These are phyloP conservation scores for Diplosoma virens DNA, from an alignment of 23 tunicate species.

Conservation along the genomic window DNA sequence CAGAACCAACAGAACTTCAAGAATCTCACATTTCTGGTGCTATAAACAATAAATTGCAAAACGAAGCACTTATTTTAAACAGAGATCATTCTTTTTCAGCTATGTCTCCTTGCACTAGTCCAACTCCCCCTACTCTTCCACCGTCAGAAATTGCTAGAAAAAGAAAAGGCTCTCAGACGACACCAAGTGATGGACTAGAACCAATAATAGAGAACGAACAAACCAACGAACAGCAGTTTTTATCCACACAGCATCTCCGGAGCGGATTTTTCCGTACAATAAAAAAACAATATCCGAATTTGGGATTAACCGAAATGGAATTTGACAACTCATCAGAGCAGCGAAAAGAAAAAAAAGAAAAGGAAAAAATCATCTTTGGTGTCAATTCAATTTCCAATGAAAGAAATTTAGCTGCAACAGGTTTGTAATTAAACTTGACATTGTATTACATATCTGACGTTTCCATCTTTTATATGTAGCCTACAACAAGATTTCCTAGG, in stretches of 20 bases:
- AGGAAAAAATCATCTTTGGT: no score
- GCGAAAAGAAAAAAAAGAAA: no score
- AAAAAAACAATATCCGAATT: slow-evolving; percentile 61
- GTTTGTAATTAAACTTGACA: no score
- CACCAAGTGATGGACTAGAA: background rate
- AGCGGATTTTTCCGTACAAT: slow-evolving; percentile 79
- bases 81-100: background rate
- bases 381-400: no score
- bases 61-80: background rate
- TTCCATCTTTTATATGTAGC: no score
- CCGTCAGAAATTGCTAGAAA: background rate
- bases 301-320: no score
- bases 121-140: background rate
- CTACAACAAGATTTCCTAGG: no score
- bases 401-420: no score
- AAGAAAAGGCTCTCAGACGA: background rate
- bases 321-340: background rate
- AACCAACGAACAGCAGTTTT: slow-evolving; percentile 14
- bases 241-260: slow-evolving; percentile 78
- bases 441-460: no score
- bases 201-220: slow-evolving; percentile 36
- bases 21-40: no score
- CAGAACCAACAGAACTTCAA: background rate
- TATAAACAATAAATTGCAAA: background rate
- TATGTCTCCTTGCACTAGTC: background rate